Base-by-base conservation (phyloP, 2,797 vertebrate species). In the Serranus cabrilla region DNA sequence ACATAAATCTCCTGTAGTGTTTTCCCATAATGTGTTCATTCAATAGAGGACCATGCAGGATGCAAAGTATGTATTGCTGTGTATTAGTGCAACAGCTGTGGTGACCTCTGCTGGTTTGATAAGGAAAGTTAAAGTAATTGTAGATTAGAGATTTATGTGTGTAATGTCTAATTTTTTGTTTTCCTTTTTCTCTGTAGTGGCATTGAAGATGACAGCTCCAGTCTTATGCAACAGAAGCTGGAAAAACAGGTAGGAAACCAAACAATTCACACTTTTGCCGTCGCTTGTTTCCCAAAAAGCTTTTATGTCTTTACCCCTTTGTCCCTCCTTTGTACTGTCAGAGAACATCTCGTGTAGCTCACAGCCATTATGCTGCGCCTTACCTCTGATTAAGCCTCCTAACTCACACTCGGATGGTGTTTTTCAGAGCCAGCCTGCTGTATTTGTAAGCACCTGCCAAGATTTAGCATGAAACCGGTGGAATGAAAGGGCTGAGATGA, bases 171-270 rank as follows among this genome's bases (percentile, higher is more conserved):
- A 37, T 14, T 42, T 47, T 34, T 45, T 18, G 16, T 55, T 13
- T 63, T 11, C 7, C 78, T 78, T 69, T 83, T 71, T 90, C 73
- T 77, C 91, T 80, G 76, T 25, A 99, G 97, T 70, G 88, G 95
- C 79, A 92, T 97, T 76, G 96, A 97, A 65, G 96, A 98, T 87
- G 97, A 98, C 91, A 90, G 92, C 65, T 78, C 87, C 88, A 97
- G 95, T 73, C 92, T 99, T n/a, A 95, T 97, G 85, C 96, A 97
- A 81, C 95, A 98, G 91, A 99, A 98, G 89, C 95, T 99, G 75
- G 96, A 99, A 71, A 97, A 97, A 85, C 98, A 99, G 96, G 98
- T 99, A 87, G 56, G 78, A 71, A 27, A 6, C 16, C 4, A 3
- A 72, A 43, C 42, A 45, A 45, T 18, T 18, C 69, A 56, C 23